Conservation (phyloP, 2,113 vertebrate genomes). For the Syngnathus scovelli region DNA sequence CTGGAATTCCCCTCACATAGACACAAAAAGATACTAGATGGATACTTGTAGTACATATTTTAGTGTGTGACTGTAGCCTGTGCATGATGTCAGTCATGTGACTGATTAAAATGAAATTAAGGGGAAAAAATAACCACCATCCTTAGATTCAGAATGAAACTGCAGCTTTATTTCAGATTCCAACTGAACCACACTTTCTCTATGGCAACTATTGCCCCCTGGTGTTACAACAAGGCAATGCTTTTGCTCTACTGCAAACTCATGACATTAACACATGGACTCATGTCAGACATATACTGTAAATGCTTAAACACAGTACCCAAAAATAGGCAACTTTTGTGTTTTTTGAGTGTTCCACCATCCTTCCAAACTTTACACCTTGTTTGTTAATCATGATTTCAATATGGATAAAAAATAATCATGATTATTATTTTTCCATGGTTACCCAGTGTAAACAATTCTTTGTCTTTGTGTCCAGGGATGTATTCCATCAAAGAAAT, state of each 20-base stretch:
- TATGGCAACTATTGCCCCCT: constrained; percentile 30
- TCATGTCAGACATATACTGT: not conserved
- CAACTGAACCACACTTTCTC: not conserved
- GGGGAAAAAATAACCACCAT: not conserved
- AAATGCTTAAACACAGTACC: not conserved
- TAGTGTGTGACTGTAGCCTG: not conserved
- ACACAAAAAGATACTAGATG: not conserved
- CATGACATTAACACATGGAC: not conserved
- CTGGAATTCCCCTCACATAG: constrained; percentile 54
- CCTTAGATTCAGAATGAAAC: not conserved
- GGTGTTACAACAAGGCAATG: constrained; percentile 23
- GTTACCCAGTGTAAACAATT: not conserved
- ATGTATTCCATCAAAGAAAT: not conserved
- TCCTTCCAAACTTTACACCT: not conserved
- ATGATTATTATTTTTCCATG: too few relatives aligned
- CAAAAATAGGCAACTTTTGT: not conserved
- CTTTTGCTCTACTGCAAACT: not conserved
- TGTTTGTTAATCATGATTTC: too few relatives aligned
- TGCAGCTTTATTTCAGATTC: not conserved
- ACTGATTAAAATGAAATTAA: not conserved
- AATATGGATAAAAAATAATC: too few relatives aligned
- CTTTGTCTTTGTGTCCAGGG: not conserved
- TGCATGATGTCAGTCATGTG: not conserved
- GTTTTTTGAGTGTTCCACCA: not conserved
- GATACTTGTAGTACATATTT: constrained; percentile 7